Percentiles rank a stretch among this genome's conserved stretches.
phyloP scores from a whole-genome alignment of 2,888 invertebrate species.

The Parnassius glacialis region DNA sequence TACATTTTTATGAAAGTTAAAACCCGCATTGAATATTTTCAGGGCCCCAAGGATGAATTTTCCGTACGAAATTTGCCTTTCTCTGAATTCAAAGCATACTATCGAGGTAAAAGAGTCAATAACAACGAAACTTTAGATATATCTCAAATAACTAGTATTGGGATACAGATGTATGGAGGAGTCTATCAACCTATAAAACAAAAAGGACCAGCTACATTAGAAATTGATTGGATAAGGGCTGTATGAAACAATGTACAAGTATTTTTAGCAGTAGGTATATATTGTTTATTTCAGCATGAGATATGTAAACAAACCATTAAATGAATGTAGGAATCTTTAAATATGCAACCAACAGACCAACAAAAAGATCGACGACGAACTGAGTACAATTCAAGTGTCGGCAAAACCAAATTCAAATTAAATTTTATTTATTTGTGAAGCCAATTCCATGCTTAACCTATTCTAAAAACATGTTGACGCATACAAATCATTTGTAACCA shows the following conservation, averaged over 20 bases:
- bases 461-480: too few relatives aligned
- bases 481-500: too few relatives aligned
- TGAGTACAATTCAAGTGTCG: too few relatives aligned
- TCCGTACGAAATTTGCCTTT: conserved; percentile 76
- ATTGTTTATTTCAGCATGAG: too few relatives aligned
- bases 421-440: too few relatives aligned
- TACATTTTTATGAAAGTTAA: background rate
- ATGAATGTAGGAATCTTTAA: too few relatives aligned
- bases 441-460: too few relatives aligned
- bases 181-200: conserved; percentile 83
- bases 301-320: too few relatives aligned
- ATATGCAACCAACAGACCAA: too few relatives aligned
- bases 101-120: conserved; percentile 79
- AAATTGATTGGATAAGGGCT: conserved; percentile 82
- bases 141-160: conserved; percentile 81
- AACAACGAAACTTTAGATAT: conserved; percentile 80
- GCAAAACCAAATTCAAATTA: too few relatives aligned
- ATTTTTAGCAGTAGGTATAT: background rate
- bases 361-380: too few relatives aligned
- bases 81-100: conserved; percentile 82
- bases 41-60: conserved; percentile 79
- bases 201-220: conserved; percentile 82
- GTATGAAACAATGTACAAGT: conserved; percentile 41
- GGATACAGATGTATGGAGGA: conserved; percentile 84
- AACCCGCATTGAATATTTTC: conserved; percentile 41